Evolutionary conservation across 1,140 invertebrate genomes (phyloP), one percentile per base, ranked within the genome.

Genomic region (Caerostris darwini): DNA sequence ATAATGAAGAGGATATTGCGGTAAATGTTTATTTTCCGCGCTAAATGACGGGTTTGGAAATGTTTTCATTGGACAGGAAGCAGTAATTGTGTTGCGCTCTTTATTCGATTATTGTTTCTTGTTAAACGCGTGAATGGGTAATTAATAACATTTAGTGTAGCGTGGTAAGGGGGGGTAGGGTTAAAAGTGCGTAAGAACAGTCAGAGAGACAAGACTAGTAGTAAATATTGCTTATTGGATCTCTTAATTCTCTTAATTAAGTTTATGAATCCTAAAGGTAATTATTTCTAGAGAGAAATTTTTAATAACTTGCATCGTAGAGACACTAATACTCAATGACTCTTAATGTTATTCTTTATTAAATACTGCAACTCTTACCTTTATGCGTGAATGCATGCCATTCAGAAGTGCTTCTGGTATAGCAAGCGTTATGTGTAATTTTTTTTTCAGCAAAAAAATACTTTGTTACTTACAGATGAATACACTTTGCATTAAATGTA

Each of bases 1-100:
- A 85, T 85, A 85, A 85, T 58, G 83, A 85, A 85, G 83, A 59
- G 54, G 56, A 57, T 59, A 85, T 85, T 85, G 83, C 58, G 57
- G 53, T 57, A 58, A 85, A 85, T 85, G 83, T 85, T 85, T 85
- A 85, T 59, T 85, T 85, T 85, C 57, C 57, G 83, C 56, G 3
- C n/a, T 56, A 59, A 85, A 85, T 85, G 56, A 58, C 83, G 3
- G 83, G 56, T 57, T 58, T 58, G 3, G 83, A 50, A 85, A 59
- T n/a, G 10, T 77, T 77, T 77, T 77, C 71, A 77, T 50, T 77
- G 71, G 71, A 50, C 19, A n/a, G 34, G 7, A 12, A 34, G 71
- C 5, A 77, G 71, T 57, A 58, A 85, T 57, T 58, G 57, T 85
- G 82, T 57, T 85, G 54, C 54, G 7, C 57, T 85, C 54, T 85